Percentiles rank a stretch among this genome's conserved stretches.
Conservation (phyloP, 2,113 vertebrate species). For the Dicentrarchus labrax region DNA sequence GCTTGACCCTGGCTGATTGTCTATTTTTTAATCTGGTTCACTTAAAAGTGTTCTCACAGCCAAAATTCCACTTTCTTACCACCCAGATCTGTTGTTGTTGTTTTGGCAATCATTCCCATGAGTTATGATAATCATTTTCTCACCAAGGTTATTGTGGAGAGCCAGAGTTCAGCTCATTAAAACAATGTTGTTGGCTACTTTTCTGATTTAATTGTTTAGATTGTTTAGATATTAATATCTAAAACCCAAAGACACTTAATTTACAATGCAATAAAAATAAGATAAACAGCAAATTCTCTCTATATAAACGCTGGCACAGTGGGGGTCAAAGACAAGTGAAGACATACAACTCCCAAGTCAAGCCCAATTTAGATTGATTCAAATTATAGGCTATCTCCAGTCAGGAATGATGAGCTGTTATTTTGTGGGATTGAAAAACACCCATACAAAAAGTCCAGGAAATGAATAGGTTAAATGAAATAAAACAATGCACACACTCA, state of each 20-base stretch:
- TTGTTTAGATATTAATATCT: neutral
- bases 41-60: neutral
- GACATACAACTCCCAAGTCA: too few species aligned
- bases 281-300: too few species aligned
- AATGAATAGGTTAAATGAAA: neutral
- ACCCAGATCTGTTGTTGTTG: neutral
- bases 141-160: too few species aligned
- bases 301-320: too few species aligned
- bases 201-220: too few species aligned
- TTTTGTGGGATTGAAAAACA: neutral
- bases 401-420: neutral
- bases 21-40: neutral
- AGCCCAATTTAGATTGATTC: neutral
- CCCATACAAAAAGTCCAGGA: neutral
- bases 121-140: too few species aligned
- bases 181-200: too few species aligned
- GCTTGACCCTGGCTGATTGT: neutral
- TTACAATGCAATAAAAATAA: neutral
- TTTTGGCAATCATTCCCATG: neutral
- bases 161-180: too few species aligned
- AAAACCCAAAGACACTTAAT: neutral
- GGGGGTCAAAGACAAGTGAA: too few species aligned
- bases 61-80: neutral
- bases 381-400: too few species aligned
- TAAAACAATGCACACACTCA: neutral